Base-by-base conservation (phyloP, 1,140 invertebrate species). In the Micrasema longulum region DNA sequence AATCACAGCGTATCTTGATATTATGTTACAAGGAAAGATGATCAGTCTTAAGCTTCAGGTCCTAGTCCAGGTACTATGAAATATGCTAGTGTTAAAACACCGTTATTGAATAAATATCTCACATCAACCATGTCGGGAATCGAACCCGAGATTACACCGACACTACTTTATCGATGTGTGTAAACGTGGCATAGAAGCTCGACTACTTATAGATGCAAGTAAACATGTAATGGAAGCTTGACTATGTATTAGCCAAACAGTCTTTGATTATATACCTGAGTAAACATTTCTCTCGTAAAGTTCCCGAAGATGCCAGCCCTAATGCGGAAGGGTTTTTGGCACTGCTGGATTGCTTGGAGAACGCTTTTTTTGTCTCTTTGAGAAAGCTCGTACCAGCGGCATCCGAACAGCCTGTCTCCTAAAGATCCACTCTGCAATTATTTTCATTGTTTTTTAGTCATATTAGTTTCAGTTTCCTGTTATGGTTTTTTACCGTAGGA, bases 231-330 rank as follows among this genome's bases (percentile, higher is more conserved):
- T 5, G 23, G 12, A 23, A 7, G 12, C 5, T 38, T 7, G 5
- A 38, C 5, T 7, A 38, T 38, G 41, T 45, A 45, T 16, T 3
- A 36, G n/a, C n/a, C n/a, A n/a, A n/a, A n/a, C n/a, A n/a, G n/a
- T n/a, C n/a, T n/a, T n/a, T n/a, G n/a, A n/a, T n/a, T n/a, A n/a
- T n/a, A n/a, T 48, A 75, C 73, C 47, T 35, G 57, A 5, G 69
- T 65, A 45, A 75, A 75, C 65, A 69, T 75, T 12, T 52, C 0
- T 41, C 64, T 75, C n/a, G 64, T 65, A 22, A 75, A 68, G 26
- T 55, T 35, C 2, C 70, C 73, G 41, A 75, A 75, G 52, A 75
- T 14, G 31, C 73, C 73, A 7, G 73, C 73, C 26, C 41, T 64
- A 35, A 75, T 65, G 12, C 1, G 64, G 50, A 75, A 72, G 16